Base-by-base conservation (phyloP, 2,113 vertebrate genomes). In the Actinemys pallida region DNA sequence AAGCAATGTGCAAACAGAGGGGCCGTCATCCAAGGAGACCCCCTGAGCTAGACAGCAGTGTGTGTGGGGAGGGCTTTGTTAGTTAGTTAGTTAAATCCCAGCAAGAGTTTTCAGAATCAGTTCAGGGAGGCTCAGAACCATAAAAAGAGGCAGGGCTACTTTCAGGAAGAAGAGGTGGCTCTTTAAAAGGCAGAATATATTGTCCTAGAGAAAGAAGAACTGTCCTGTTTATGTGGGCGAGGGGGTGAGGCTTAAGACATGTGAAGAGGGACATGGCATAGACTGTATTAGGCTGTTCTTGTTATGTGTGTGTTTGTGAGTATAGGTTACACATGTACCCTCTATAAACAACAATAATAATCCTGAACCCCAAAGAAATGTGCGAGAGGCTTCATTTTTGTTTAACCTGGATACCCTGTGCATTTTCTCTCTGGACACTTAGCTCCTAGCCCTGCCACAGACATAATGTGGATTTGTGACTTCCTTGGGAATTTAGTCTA, bases 401-500 rank as follows among this genome's bases (percentile, higher is more conserved):
- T 47, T 35, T 87, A 86, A 84, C 79, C 16, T 47, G 59, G 0
- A 11, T 93, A 24, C 49, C 6, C 62, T 83, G 52, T 89, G 54
- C 79, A 13, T 84, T 96, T 93, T 86, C 31, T 90, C 5, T 91
- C 83, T 90, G 88, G 47, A 87, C 59, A 4, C 10, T 35, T 52
- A 79, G 42, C 47, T 92, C 81, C 7, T 89, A 84, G 56, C 29
- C 12, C 59, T 62, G 13, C 29, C 31, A 62, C 92, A 97, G 79
- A 8, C 35, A 72, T 94, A 69, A 45, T 39, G 35, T 2, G 72
- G 87, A 94, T 95, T 94, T 93, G 90, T 89, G 13, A 53, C 78
- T 86, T 79, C 86, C 5, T 52, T 89, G 52, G 47, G 27, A 29
- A 14, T 6, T 16, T 29, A 80, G 16, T 94, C 24, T 82, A 39